These are phyloP conservation scores for Nannoperca australis DNA, from an alignment of 2,797 vertebrate species.

Conservation along the genomic window DNA sequence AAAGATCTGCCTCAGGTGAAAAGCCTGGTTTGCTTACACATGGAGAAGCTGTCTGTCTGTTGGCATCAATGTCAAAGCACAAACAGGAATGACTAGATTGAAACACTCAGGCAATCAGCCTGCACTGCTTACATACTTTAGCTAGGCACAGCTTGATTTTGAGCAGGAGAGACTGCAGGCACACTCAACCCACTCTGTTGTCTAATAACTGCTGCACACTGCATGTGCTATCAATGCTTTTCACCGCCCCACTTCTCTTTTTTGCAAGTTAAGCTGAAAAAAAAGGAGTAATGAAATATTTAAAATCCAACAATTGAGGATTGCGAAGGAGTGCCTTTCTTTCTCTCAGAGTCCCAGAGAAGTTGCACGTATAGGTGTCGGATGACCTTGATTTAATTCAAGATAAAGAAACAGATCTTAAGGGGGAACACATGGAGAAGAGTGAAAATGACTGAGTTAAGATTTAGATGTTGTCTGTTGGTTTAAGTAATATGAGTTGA, in stretches of 20 bases:
- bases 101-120: slow-evolving; percentile 74
- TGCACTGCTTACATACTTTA: slow-evolving; percentile 71
- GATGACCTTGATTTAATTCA: slow-evolving; percentile 33
- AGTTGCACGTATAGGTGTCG: slow-evolving; percentile 12
- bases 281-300: slow-evolving; percentile 76
- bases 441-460: not conserved
- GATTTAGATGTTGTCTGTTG: slow-evolving; percentile 13
- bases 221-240: slow-evolving; percentile 65
- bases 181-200: slow-evolving; percentile 68
- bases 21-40: slow-evolving; percentile 76
- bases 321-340: slow-evolving; percentile 58
- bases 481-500: slow-evolving; percentile 25
- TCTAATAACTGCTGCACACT: slow-evolving; percentile 69
- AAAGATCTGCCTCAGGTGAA: slow-evolving; percentile 75
- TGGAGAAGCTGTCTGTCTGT: slow-evolving; percentile 75
- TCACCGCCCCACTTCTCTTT: slow-evolving; percentile 65
- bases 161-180: slow-evolving; percentile 75
- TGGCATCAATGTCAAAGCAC: slow-evolving; percentile 76
- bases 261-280: slow-evolving; percentile 80
- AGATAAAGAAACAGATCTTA: slow-evolving; percentile 6
- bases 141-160: slow-evolving; percentile 72
- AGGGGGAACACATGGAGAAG: not conserved
- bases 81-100: slow-evolving; percentile 67
- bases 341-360: slow-evolving; percentile 26
- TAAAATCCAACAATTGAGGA: slow-evolving; percentile 66